Evolutionary conservation across 2,888 invertebrate species (phyloP).

Genomic region (Hypomecis punctinalis): DNA sequence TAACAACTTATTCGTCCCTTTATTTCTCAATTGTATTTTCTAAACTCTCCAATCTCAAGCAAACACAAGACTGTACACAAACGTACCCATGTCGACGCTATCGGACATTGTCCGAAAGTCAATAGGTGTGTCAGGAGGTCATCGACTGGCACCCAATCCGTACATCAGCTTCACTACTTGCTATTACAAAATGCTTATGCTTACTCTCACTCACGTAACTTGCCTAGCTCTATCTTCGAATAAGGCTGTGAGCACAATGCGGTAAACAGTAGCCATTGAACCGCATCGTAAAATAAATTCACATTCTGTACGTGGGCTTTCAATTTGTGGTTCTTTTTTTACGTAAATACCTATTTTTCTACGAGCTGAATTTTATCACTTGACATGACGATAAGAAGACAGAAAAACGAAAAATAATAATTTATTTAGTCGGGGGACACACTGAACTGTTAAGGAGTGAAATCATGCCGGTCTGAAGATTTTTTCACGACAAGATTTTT

Average conservation of each 20-base stretch:
- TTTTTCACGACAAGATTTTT: no score
- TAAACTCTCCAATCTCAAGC: not conserved
- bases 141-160: slow-evolving; percentile 77
- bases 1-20: no score
- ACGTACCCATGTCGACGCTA: slow-evolving; percentile 31
- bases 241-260: slow-evolving; percentile 18
- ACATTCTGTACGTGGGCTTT: no score
- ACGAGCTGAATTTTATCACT: no score
- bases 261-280: not conserved
- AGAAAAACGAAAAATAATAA: no score
- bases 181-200: slow-evolving; percentile 79
- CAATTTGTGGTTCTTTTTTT: no score
- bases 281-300: not conserved
- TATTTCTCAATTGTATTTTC: not conserved
- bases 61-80: not conserved
- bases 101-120: slow-evolving; percentile 61
- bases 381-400: no score
- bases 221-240: slow-evolving; percentile 25
- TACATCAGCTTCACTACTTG: slow-evolving; percentile 68
- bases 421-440: no score
- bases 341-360: no score
- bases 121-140: slow-evolving; percentile 78
- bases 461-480: no score
- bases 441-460: no score
- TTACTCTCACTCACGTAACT: slow-evolving; percentile 78